Conservation (phyloP, 2,113 vertebrate species). For the Sander vitreus region DNA sequence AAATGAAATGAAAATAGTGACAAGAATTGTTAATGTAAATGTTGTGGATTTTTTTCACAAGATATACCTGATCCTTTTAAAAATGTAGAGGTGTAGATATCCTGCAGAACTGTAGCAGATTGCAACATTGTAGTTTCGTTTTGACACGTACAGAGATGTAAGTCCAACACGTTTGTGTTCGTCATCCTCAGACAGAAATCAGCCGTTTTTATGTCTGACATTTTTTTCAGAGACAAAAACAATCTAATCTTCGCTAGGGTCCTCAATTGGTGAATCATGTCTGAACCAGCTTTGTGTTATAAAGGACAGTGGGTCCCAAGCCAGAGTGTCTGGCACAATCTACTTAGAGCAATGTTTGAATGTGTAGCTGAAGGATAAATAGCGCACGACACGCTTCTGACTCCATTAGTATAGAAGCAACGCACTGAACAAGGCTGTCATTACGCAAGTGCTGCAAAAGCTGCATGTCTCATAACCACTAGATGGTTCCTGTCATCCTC, state of each 20-base stretch:
- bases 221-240: slow-evolving; percentile 35
- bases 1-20: background rate
- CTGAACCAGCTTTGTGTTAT: slow-evolving; percentile 53
- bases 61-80: background rate
- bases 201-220: slow-evolving; percentile 17
- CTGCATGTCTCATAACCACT: slow-evolving; percentile 22
- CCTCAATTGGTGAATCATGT: slow-evolving; percentile 36
- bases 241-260: slow-evolving; percentile 14
- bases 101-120: background rate
- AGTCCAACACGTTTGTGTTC: background rate
- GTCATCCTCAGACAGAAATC: slow-evolving; percentile 7
- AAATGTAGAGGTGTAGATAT: background rate
- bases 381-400: slow-evolving; percentile 51
- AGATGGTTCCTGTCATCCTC: slow-evolving; percentile 51
- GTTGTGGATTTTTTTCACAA: background rate
- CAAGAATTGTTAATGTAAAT: background rate
- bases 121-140: background rate
- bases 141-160: background rate
- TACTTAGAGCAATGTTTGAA: slow-evolving; percentile 67
- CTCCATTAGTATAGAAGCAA: slow-evolving; percentile 49
- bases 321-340: slow-evolving; percentile 46
- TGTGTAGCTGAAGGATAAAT: slow-evolving; percentile 56
- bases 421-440: slow-evolving; percentile 26
- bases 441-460: slow-evolving; percentile 45
- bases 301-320: slow-evolving; percentile 49